A percentile compares a stretch with the other conserved stretches of the same genome.
Conservation (phyloP, 2,888 invertebrate genomes). For the Dendrolimus houi region DNA sequence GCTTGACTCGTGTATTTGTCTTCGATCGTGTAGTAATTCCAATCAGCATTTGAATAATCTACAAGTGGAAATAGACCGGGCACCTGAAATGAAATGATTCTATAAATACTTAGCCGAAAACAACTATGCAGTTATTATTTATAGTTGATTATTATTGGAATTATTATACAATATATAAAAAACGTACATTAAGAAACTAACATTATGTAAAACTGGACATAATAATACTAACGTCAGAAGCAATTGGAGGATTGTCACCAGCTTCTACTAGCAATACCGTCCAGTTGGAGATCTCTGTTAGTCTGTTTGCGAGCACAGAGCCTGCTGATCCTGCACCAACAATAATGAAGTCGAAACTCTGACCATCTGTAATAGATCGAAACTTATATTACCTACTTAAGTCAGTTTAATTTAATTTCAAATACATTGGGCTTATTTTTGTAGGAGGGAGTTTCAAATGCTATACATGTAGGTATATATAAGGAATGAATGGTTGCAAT, state of each 20-base stretch:
- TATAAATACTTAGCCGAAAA: too few relatives aligned
- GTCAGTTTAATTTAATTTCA: too few relatives aligned
- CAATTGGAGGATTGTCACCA: slow-evolving; percentile 25
- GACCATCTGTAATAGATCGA: slow-evolving; percentile 23
- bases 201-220: neutral
- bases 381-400: too few relatives aligned
- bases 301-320: slow-evolving; percentile 25
- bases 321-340: slow-evolving; percentile 28
- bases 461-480: too few relatives aligned
- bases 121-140: too few relatives aligned
- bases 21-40: slow-evolving; percentile 69
- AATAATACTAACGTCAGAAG: slow-evolving; percentile 28
- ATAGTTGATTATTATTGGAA: too few relatives aligned
- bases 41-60: slow-evolving; percentile 60
- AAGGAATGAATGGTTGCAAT: too few relatives aligned
- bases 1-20: slow-evolving; percentile 31
- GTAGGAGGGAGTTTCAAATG: too few relatives aligned
- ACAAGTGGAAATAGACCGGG: slow-evolving; percentile 21
- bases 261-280: slow-evolving; percentile 29
- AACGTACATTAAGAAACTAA: too few relatives aligned
- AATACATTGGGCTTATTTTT: too few relatives aligned
- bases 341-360: slow-evolving; percentile 38
- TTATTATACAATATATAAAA: too few relatives aligned
- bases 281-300: slow-evolving; percentile 24
- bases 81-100: slow-evolving; percentile 17